These are phyloP conservation scores for Hippolais icterina DNA, from an alignment of 2,113 vertebrate species.

Conservation along the genomic window DNA sequence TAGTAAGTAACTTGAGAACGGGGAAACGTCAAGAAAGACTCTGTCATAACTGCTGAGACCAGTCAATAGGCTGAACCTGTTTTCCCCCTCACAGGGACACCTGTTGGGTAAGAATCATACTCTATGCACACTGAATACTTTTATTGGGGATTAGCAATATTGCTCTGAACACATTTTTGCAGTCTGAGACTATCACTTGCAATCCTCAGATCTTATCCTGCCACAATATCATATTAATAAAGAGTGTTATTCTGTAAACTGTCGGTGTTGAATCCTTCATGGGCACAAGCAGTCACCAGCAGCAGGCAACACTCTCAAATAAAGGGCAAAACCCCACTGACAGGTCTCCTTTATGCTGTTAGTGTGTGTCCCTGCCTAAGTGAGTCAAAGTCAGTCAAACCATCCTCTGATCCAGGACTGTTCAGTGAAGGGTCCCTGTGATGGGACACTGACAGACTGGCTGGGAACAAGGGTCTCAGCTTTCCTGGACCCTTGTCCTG, in stretches of 20 bases:
- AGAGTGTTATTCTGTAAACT: neutral
- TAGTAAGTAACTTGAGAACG: neutral
- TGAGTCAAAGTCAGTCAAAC: neutral
- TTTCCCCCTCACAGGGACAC: rapidly evolving
- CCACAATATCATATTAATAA: neutral
- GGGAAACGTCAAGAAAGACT: neutral
- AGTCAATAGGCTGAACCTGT: neutral
- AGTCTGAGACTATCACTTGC: neutral
- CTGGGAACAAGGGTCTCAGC: neutral
- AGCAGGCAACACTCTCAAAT: neutral
- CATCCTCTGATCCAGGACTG: neutral
- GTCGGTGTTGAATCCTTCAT: neutral
- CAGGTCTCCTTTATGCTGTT: neutral
- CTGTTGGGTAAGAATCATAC: neutral
- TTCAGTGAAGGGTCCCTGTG: neutral
- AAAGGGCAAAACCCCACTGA: neutral
- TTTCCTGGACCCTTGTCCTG: no score
- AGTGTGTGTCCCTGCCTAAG: neutral
- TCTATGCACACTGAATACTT: neutral
- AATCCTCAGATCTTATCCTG: neutral
- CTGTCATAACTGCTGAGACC: neutral
- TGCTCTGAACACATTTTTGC: neutral
- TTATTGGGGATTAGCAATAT: neutral
- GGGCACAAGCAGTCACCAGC: neutral
- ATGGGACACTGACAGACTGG: neutral